Evolutionary conservation across 2,888 invertebrate species (phyloP).

Genomic region (Eremobia ochroleuca): DNA sequence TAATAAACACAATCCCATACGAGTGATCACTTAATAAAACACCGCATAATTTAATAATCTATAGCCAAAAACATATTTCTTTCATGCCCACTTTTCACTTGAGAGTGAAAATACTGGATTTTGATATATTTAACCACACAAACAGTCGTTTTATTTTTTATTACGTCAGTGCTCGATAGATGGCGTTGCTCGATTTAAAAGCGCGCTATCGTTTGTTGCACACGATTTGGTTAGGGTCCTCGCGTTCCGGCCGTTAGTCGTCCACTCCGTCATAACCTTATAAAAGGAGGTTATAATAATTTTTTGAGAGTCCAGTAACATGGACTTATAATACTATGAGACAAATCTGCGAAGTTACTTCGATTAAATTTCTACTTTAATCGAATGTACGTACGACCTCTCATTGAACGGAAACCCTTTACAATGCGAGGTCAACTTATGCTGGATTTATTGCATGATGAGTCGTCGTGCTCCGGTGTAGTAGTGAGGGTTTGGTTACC

Average conservation of each 20-base stretch:
- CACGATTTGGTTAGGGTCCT: not conserved
- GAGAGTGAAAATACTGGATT: not conserved
- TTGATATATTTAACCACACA: not conserved
- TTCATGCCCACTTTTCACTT: not conserved
- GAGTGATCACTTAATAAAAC: not conserved
- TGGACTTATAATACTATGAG: not conserved
- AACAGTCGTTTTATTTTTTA: not conserved
- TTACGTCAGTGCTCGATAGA: not conserved
- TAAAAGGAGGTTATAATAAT: not conserved
- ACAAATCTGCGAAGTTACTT: not conserved
- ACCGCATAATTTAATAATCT: not conserved
- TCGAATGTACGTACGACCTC: not conserved
- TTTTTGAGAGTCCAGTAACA: slow-evolving; percentile 7
- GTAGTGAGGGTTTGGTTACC: too few relatives aligned
- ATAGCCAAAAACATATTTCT: not conserved
- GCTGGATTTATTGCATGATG: not conserved
- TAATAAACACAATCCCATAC: too few relatives aligned
- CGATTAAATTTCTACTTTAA: not conserved
- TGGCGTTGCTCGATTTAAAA: slow-evolving; percentile 16
- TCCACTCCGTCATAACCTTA: not conserved
- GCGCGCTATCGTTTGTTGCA: not conserved
- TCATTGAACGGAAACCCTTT: not conserved
- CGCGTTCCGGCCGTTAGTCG: not conserved
- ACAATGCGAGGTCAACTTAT: not conserved
- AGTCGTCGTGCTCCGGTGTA: not conserved